Evolutionary conservation across 2,888 invertebrate species (phyloP), one percentile per base, ranked within the genome.

Genomic region (Tetragonula carbonaria): DNA sequence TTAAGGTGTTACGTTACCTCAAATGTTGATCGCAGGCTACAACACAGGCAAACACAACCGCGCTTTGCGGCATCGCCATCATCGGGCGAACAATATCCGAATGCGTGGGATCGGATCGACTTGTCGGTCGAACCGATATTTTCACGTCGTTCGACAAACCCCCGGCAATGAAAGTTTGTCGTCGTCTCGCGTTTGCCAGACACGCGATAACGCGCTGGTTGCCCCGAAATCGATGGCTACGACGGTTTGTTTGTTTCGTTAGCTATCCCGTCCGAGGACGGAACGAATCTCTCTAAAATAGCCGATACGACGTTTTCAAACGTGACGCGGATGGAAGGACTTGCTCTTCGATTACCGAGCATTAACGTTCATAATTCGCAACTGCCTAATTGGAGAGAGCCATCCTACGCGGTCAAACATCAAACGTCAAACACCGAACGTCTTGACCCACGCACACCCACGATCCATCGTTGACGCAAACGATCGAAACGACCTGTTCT

Each of bases 1-100:
- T 88, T 85, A 89, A 89, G 84, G 71, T 78, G 82, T 86, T 33
- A 33, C 88, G 87, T 88, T 85, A 81, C 89, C 80, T 86, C 78
- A 78, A 28, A 86, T 84, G 80, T 74, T 72, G 86, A 84, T 88
- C 88, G 86, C 77, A 77, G 78, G 45, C 79, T 83, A 88, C 84
- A 80, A 72, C 66, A 70, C 66, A 38, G 68, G 45, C 45, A 45
- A 74, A 77, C 70, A 80, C 74, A 67, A 74, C 77, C 80, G 73
- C 66, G 18, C 18, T 6, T 45, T 45, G 8, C 5, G 65, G 62
- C 67, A 55, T 74, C 78, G 55, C 28, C 8, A 21, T 4, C 62
- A 23, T 45, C 62, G 16, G 16, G 3, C 28, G 16, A 62, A 62
- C 23, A 28, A 78, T 74, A 65, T 63, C 57, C 38, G 67, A 62